Evolutionary conservation across 1,140 invertebrate genomes (phyloP), one percentile per base, ranked within the genome.

Genomic region (Cephus cinctus): DNA sequence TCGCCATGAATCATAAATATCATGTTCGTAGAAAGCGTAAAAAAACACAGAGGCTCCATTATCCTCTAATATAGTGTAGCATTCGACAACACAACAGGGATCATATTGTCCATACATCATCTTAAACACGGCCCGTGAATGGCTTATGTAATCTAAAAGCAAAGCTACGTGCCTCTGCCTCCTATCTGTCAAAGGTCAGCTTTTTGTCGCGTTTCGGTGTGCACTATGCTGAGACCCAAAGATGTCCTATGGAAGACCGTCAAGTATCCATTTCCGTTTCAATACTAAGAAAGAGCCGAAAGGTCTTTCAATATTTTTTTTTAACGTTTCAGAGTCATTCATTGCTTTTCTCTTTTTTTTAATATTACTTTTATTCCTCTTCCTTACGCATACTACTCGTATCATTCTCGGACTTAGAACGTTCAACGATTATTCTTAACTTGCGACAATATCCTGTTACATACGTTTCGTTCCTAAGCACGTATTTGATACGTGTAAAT

Each of bases 231-330:
- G 9, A 9, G 11, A 5, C 11, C 30, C 32, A n/a, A 4, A 2
- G 14, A 2, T 19, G 6, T 44, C 59, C 54, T 65, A 56, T 59
- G n/a, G n/a, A n/a, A n/a, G n/a, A n/a, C n/a, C n/a, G n/a, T n/a
- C n/a, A n/a, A n/a, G n/a, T n/a, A n/a, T n/a, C n/a, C n/a, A n/a
- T n/a, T n/a, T n/a, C n/a, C n/a, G n/a, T n/a, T n/a, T n/a, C n/a
- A n/a, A n/a, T n/a, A n/a, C n/a, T n/a, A n/a, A n/a, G n/a, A n/a
- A n/a, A n/a, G n/a, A n/a, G n/a, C n/a, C n/a, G n/a, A n/a, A n/a
- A n/a, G n/a, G n/a, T n/a, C n/a, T n/a, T n/a, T n/a, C n/a, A n/a
- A n/a, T n/a, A n/a, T n/a, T n/a, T n/a, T n/a, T n/a, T n/a, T n/a
- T n/a, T n/a, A n/a, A n/a, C n/a, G n/a, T n/a, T 6, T 30, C 25